Evolutionary conservation across 2,113 vertebrate species (phyloP).

Genomic region (Rhynchomys soricoides): DNA sequence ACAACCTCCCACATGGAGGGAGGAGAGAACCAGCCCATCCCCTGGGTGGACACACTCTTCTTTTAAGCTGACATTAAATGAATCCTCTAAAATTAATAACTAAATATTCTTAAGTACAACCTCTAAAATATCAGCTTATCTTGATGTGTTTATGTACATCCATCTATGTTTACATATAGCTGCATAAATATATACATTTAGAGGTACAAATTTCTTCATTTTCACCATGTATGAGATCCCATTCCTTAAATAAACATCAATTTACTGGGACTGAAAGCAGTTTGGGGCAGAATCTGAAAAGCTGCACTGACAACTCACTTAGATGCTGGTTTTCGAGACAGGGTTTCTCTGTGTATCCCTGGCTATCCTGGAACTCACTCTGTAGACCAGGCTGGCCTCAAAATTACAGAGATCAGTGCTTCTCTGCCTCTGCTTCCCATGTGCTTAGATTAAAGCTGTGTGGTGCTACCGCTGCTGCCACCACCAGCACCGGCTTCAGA

Average conservation of each 20-base stretch:
- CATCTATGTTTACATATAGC: neutral
- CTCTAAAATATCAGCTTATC: neutral
- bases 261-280: neutral
- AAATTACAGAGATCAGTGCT: neutral
- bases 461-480: neutral
- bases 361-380: neutral
- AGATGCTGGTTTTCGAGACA: neutral
- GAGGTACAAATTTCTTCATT: neutral
- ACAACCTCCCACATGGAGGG: neutral
- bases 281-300: neutral
- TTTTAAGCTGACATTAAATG: neutral
- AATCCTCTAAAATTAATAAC: neutral
- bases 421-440: neutral
- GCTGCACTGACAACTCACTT: neutral
- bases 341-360: neutral
- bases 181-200: neutral
- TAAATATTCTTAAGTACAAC: neutral
- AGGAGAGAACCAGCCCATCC: neutral
- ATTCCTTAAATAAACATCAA: neutral
- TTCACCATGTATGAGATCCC: neutral
- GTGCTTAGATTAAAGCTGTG: neutral
- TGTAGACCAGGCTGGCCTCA: neutral
- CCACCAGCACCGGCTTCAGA: neutral
- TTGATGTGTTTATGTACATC: neutral
- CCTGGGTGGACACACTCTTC: neutral